Base-by-base conservation (phyloP, 2,888 invertebrate genomes). In the Octonoba sinensis region DNA sequence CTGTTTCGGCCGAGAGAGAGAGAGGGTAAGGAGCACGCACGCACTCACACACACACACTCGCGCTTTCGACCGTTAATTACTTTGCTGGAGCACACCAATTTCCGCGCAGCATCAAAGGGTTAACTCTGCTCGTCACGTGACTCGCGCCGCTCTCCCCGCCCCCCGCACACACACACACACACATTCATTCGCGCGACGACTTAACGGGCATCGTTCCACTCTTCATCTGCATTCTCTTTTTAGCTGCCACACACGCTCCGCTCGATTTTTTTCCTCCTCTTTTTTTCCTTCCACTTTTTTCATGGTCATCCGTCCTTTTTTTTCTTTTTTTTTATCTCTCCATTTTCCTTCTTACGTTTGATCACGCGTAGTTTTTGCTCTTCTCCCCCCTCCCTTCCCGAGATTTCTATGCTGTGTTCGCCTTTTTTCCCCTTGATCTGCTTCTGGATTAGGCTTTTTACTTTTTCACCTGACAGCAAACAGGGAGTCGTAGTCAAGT, bases 61-160 rank as follows among this genome's bases (percentile, higher is more conserved):
- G 73, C 73, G 73, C 82, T 70, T 75, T 75, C 82, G 74, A 75
- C 76, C 74, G 76, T 82, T 82, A 82, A 82, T 82, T 82, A 82
- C 82, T 82, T 82, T 75, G 82, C 82, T 82, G 82, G 76, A 82
- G 76, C 82, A 82, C 82, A 82, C 82, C 82, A 82, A 82, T 82
- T 82, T 82, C 76, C 75, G 82, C 75, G 82, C 82, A 82, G 82
- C 82, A 74, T 82, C 82, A 82, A 82, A 82, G 82, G 82, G 82
- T 82, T 82, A 82, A 82, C 82, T 82, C 81, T 67, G 57, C 24
- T 71, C 47, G 71, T 72, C 79, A 73, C 79, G 74, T 73, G 73
- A 69, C 79, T 73, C 73, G 15, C 44, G 20, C 49, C 51, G 62
- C 59, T 20, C 64, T 18, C 60, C 20, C 24, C 36, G 49, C 72